Percentiles rank a stretch among this genome's conserved stretches.
Conservation (phyloP, 2,888 invertebrate species). For the Petrolisthes cinctipes region DNA sequence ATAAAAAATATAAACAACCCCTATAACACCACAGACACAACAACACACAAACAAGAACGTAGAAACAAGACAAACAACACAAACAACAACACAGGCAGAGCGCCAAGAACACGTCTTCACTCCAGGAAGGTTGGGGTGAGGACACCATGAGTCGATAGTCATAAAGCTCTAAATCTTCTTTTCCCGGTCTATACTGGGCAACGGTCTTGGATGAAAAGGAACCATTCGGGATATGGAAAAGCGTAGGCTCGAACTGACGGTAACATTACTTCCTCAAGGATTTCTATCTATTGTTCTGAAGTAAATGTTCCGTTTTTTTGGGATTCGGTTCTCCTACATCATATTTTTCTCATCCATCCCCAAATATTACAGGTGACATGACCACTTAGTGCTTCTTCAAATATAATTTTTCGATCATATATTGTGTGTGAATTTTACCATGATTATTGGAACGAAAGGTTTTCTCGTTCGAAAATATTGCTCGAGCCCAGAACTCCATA, state of each 20-base stretch:
- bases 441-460: background rate
- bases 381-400: background rate
- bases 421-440: background rate
- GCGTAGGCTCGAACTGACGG: background rate
- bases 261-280: background rate
- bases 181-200: background rate
- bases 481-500: background rate
- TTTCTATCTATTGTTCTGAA: no score
- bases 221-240: background rate
- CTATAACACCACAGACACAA: no score
- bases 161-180: no score
- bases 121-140: no score
- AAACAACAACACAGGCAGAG: no score
- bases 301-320: background rate
- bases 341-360: background rate
- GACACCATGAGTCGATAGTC: no score
- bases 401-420: background rate
- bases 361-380: background rate
- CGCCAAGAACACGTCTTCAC: no score
- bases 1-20: no score
- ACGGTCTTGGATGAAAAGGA: background rate
- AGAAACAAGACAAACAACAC: no score
- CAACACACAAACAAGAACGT: no score
- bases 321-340: background rate
- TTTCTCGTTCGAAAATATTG: background rate